Percentiles rank a stretch among this genome's conserved stretches.
These are phyloP conservation scores for Phylloscopus collybita DNA, from an alignment of 2,797 vertebrate genomes.

Conservation along the genomic window DNA sequence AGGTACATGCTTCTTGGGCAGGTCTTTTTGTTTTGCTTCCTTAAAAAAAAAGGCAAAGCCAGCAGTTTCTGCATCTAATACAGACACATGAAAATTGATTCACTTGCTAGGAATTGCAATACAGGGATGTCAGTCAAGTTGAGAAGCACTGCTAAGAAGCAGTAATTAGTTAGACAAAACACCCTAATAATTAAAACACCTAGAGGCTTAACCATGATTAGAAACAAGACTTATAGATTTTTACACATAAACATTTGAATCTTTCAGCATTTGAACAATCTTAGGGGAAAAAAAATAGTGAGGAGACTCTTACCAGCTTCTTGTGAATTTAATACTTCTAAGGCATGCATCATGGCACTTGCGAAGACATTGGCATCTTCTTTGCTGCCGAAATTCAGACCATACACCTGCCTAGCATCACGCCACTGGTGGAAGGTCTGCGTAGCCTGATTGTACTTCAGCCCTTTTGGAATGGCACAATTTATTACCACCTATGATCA, in stretches of 20 bases:
- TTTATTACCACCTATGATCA: slow-evolving; percentile 94
- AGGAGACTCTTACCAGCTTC: slow-evolving; percentile 85
- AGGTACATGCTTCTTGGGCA: neutral
- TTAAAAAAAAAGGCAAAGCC: neutral
- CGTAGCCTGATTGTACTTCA: slow-evolving; percentile 99
- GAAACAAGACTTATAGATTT: neutral
- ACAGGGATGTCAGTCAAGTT: neutral
- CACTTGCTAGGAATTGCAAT: neutral
- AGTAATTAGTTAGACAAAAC: neutral
- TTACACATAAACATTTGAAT: neutral
- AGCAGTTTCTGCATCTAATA: neutral
- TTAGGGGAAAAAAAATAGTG: neutral
- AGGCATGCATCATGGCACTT: slow-evolving; percentile 99
- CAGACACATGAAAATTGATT: neutral
- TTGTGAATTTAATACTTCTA: slow-evolving; percentile 99
- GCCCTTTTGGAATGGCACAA: slow-evolving; percentile 99
- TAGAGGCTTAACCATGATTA: neutral
- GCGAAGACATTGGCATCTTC: slow-evolving; percentile 99
- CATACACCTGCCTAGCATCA: slow-evolving; percentile 95
- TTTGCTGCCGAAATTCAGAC: slow-evolving; percentile 99
- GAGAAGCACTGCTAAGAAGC: neutral
- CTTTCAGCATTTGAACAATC: neutral
- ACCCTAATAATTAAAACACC: neutral
- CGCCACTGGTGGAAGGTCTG: slow-evolving; percentile 99
- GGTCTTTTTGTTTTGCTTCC: neutral